These are phyloP conservation scores for Agrochola lota DNA, from an alignment of 2,888 invertebrate genomes.

Conservation along the genomic window DNA sequence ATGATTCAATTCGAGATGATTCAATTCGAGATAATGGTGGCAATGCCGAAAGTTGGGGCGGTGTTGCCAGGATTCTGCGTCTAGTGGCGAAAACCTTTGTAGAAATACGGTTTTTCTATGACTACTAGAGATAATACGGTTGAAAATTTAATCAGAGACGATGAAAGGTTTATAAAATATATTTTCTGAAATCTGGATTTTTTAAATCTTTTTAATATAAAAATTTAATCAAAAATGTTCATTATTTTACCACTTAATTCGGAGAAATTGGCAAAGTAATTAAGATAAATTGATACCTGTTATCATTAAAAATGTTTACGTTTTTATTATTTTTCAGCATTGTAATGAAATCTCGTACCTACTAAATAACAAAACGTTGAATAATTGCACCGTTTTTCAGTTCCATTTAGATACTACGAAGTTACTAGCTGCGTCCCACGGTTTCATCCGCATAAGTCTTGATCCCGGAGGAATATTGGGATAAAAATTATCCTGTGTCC, in stretches of 20 bases:
- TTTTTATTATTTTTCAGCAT: not conserved
- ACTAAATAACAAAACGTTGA: not conserved
- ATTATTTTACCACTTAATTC: not conserved
- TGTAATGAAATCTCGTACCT: not conserved
- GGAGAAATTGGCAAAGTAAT: not conserved
- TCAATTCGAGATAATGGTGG: constrained; percentile 59
- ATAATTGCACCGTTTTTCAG: not conserved
- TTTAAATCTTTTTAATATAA: not conserved
- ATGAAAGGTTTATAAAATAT: not conserved
- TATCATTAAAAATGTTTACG: not conserved
- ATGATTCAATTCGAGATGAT: constrained; percentile 64
- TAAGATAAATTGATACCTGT: not conserved
- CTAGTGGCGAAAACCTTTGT: constrained; percentile 25
- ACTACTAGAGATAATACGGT: not conserved
- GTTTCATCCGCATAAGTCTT: no score
- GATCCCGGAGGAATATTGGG: no score
- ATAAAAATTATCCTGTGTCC: no score
- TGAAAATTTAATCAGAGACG: not conserved
- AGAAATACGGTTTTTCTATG: constrained; percentile 28
- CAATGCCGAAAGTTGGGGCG: constrained; percentile 56
- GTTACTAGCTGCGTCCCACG: no score
- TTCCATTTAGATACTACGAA: not conserved
- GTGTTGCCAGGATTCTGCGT: constrained; percentile 35
- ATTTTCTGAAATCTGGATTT: not conserved
- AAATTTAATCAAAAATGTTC: not conserved